Percentiles rank a stretch among this genome's conserved stretches.
Conservation (phyloP, 2,797 vertebrate species). For the Mycteria americana region DNA sequence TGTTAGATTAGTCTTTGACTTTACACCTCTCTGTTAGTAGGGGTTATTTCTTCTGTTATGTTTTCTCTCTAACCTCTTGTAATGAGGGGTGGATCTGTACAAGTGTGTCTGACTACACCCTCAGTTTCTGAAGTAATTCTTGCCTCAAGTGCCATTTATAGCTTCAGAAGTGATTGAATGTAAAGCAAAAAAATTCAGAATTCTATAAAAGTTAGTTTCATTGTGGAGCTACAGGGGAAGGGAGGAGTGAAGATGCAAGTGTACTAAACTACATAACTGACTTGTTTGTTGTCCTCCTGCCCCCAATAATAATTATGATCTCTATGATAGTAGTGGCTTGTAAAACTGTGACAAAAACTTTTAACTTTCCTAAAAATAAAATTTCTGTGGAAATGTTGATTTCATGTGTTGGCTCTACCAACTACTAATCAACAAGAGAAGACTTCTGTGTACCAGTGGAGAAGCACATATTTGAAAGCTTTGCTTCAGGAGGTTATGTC, state of each 20-base stretch:
- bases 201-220: neutral
- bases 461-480: neutral
- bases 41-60: neutral
- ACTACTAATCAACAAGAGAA: neutral
- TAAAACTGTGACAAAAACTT: neutral
- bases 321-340: neutral
- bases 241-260: neutral
- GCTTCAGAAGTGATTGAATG: neutral
- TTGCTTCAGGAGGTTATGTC: neutral
- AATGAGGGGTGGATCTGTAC: neutral
- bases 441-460: neutral
- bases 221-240: neutral
- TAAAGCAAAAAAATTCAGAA: neutral
- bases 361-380: neutral
- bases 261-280: neutral
- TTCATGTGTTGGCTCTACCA: neutral
- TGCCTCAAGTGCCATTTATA: neutral
- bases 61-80: neutral
- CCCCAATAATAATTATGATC: neutral
- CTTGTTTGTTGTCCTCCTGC: neutral
- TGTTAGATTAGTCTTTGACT: neutral
- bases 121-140: neutral
- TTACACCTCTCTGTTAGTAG: neutral
- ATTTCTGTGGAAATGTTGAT: neutral
- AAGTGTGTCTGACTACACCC: neutral